Evolutionary conservation across 2,888 invertebrate genomes (phyloP).

Genomic region (Himalopsyche kuldschensis): DNA sequence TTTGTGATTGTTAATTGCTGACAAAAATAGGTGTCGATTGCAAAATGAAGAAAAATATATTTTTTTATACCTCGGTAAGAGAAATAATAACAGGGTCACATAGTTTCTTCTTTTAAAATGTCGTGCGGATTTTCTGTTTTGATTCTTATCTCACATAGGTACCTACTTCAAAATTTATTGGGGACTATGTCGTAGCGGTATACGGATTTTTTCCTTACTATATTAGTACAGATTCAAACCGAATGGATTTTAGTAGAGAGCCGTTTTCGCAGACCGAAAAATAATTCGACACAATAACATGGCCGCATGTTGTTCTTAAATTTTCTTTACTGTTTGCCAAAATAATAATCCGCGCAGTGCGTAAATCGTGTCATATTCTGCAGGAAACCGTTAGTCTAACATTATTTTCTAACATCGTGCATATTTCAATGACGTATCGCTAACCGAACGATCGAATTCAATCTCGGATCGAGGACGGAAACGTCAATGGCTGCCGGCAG

Average conservation of each 20-base stretch:
- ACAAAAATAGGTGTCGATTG: too few relatives aligned
- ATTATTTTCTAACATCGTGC: background rate
- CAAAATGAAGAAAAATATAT: too few relatives aligned
- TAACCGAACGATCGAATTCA: background rate
- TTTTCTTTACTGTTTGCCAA: slow-evolving; percentile 84
- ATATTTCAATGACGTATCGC: background rate
- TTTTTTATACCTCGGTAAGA: too few relatives aligned
- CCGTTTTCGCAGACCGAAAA: background rate
- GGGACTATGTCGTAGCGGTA: too few relatives aligned
- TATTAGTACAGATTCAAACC: background rate
- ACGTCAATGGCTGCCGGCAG: slow-evolving; percentile 57
- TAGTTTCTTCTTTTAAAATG: too few relatives aligned
- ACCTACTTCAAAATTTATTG: too few relatives aligned
- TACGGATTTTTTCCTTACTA: background rate
- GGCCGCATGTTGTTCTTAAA: slow-evolving; percentile 81
- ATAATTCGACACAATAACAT: slow-evolving; percentile 60
- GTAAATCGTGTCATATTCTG: slow-evolving; percentile 1
- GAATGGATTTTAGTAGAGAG: background rate
- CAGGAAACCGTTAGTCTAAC: background rate
- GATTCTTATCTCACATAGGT: too few relatives aligned
- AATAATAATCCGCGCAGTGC: slow-evolving; percentile 41
- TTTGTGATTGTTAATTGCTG: too few relatives aligned
- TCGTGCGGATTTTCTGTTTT: too few relatives aligned
- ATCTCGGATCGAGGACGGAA: background rate
- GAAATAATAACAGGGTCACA: too few relatives aligned